A percentile compares a stretch with the other conserved stretches of the same genome.
phyloP scores from a whole-genome alignment of 2,888 invertebrate genomes.

The Tupiocoris notatus region DNA sequence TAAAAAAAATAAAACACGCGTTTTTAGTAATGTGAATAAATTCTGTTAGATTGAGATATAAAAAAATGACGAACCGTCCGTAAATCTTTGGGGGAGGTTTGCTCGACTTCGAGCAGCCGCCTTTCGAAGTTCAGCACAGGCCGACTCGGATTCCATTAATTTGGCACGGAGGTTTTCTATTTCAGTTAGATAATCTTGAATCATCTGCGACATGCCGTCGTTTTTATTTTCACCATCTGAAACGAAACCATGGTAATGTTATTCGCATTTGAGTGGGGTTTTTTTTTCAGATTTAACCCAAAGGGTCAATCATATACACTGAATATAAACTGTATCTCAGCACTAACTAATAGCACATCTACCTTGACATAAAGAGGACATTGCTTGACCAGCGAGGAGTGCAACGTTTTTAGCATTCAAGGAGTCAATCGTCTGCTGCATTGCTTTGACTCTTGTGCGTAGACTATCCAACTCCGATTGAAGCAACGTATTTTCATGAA shows the following conservation, averaged over 20 bases:
- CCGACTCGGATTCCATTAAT: conserved; percentile 81
- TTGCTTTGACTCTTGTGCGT: conserved; percentile 83
- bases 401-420: conserved; percentile 79
- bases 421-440: conserved; percentile 90
- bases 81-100: background rate
- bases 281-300: no score
- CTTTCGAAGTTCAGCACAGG: conserved; percentile 70
- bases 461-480: conserved; percentile 84
- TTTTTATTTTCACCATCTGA: conserved; percentile 56
- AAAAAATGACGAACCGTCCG: conserved; percentile 16
- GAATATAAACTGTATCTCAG: no score
- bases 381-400: conserved; percentile 74
- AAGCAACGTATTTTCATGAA: conserved; percentile 91
- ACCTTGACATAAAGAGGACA: conserved; percentile 47
- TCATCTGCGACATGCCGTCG: conserved; percentile 63
- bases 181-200: conserved; percentile 84
- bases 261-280: no score
- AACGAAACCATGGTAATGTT: conserved; percentile 20
- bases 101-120: conserved; percentile 38
- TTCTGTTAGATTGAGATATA: no score
- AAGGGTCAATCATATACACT: no score
- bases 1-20: background rate
- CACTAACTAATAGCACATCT: no score
- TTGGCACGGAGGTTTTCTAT: conserved; percentile 87
- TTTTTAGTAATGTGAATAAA: background rate